Conservation (phyloP, 2,113 vertebrate genomes). For the Pristiophorus japonicus region DNA sequence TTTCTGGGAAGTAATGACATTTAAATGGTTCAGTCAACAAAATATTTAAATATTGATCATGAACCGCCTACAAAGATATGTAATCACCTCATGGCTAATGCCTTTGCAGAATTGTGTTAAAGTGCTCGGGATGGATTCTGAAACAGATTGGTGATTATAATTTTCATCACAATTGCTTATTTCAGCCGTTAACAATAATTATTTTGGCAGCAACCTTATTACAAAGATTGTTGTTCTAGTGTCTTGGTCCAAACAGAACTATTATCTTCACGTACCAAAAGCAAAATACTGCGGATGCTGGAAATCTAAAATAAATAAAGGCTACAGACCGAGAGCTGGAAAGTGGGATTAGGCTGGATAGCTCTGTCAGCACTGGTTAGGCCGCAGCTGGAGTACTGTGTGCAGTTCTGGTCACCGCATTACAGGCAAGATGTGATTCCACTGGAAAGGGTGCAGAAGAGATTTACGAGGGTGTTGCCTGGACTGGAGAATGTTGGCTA, state of each 20-base stretch:
- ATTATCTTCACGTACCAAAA: neutral
- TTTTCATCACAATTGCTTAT: neutral
- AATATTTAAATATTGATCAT: neutral
- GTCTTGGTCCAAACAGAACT: neutral
- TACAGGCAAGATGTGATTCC: too few relatives aligned
- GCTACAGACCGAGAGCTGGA: too few relatives aligned
- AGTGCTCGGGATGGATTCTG: neutral
- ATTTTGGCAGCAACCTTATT: neutral
- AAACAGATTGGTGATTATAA: slow-evolving; percentile 6
- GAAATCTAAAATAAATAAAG: too few relatives aligned
- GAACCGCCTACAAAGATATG: neutral
- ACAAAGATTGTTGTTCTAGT: neutral
- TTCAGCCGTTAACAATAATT: neutral
- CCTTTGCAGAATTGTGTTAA: neutral
- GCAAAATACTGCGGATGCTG: too few relatives aligned
- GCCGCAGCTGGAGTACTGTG: too few relatives aligned
- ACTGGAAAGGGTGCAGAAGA: too few relatives aligned
- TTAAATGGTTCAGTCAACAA: neutral
- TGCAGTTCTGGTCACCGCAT: too few relatives aligned
- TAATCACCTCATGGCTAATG: neutral
- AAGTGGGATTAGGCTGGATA: too few relatives aligned
- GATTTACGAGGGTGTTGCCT: too few relatives aligned
- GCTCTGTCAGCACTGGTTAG: too few relatives aligned
- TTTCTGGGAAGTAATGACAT: neutral
- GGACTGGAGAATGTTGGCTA: too few relatives aligned